Conservation (phyloP, 1,140 invertebrate genomes). For the Drosophila seguyi region DNA sequence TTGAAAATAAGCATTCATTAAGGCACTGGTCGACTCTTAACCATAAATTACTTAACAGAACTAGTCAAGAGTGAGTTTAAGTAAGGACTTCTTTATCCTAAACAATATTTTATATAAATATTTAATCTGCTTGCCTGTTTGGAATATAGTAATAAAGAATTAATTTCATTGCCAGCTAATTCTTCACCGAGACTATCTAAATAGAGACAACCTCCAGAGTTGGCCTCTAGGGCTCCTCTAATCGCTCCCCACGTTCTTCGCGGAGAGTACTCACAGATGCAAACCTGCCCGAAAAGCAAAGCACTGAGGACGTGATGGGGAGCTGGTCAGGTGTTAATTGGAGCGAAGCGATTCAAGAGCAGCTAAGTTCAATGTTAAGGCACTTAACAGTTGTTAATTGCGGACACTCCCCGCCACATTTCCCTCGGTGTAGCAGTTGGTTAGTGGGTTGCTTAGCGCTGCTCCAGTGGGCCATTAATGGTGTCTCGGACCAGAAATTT, state of each 20-base stretch:
- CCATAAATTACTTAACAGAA: neutral
- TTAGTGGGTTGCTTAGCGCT: conserved; percentile 26
- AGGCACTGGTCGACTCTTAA: conserved; percentile 9
- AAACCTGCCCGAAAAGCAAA: conserved; percentile 21
- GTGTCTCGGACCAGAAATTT: conserved; percentile 38
- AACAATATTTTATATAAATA: no score
- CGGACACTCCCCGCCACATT: conserved; percentile 18
- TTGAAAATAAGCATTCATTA: conserved; percentile 17
- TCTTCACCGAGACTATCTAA: conserved; percentile 28
- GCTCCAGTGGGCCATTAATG: conserved; percentile 38
- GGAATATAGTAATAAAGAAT: no score
- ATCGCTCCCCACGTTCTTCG: conserved; percentile 39
- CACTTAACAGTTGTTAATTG: conserved; percentile 52
- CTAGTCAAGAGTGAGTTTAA: neutral
- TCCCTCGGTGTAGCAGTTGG: conserved; percentile 8
- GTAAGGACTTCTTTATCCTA: no score
- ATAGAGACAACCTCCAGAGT: conserved; percentile 27
- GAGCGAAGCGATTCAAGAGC: conserved; percentile 39
- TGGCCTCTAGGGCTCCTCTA: conserved; percentile 17
- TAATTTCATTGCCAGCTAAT: conserved; percentile 1
- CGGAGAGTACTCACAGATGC: neutral
- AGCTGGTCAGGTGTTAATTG: conserved; percentile 47
- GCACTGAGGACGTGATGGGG: conserved; percentile 18
- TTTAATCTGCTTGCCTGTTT: neutral
- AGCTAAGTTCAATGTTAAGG: conserved; percentile 51